Conservation (phyloP, 1,140 invertebrate genomes). For the Sinonovacula constricta region DNA sequence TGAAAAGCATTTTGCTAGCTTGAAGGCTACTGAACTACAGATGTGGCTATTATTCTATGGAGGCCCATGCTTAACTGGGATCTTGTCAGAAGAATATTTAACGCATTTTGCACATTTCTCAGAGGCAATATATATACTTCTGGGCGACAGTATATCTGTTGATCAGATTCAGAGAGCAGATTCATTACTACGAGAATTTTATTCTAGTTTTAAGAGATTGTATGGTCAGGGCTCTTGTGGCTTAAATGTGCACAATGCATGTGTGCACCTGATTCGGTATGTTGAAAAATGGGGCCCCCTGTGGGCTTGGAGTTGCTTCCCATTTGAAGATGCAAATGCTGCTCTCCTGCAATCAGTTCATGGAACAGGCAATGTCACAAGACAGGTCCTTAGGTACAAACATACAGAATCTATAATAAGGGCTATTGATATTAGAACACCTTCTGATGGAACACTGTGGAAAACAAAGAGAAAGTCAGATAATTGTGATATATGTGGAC, state of each 20-base stretch:
- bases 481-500: conserved; percentile 35
- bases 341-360: conserved; percentile 49
- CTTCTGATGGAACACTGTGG: conserved; percentile 21
- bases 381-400: conserved; percentile 38
- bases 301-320: conserved; percentile 49
- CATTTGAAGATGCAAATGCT: conserved; percentile 53
- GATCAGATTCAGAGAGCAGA: conserved; percentile 13
- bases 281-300: conserved; percentile 46
- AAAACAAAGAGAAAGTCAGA: conserved; percentile 20
- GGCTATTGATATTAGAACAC: conserved; percentile 22
- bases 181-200: conserved; percentile 31
- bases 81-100: conserved; percentile 34
- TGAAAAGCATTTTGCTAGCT: conserved; percentile 44
- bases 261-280: conserved; percentile 40
- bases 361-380: conserved; percentile 53
- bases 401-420: conserved; percentile 24
- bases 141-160: conserved; percentile 45
- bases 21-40: conserved; percentile 52
- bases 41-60: conserved; percentile 36
- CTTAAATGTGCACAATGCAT: conserved; percentile 46
- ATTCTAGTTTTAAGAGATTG: conserved; percentile 23
- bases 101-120: conserved; percentile 36
- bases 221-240: conserved; percentile 47
- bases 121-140: conserved; percentile 41
- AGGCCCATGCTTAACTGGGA: conserved; percentile 30